Conservation (phyloP, 2,888 invertebrate genomes). For the Apamea sordens region DNA sequence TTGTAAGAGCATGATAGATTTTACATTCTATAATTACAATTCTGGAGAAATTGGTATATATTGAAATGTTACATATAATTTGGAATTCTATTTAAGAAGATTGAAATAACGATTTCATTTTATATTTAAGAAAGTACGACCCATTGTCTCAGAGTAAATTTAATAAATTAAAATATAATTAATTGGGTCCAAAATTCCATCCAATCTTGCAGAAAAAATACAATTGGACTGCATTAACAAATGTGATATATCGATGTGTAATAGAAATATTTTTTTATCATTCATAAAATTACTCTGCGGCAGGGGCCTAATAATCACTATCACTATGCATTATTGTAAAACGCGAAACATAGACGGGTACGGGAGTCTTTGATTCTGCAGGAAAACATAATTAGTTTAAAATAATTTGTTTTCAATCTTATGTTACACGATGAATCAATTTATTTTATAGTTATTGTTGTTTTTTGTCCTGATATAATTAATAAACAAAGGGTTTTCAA, state of each 20-base stretch:
- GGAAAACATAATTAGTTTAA: conserved; percentile 88
- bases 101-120: conserved; percentile 79
- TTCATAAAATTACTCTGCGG: conserved; percentile 84
- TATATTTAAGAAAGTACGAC: conserved; percentile 75
- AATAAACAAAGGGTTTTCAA: conserved; percentile 69
- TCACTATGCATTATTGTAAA: conserved; percentile 70
- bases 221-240: conserved; percentile 84
- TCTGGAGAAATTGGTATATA: conserved; percentile 84
- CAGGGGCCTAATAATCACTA: conserved; percentile 78
- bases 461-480: conserved; percentile 61
- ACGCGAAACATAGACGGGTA: conserved; percentile 87
- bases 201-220: conserved; percentile 84
- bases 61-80: conserved; percentile 84
- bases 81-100: conserved; percentile 82
- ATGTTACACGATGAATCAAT: conserved; percentile 67
- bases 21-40: conserved; percentile 77
- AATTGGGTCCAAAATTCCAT: conserved; percentile 90
- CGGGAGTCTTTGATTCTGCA: conserved; percentile 89
- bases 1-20: conserved; percentile 83
- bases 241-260: conserved; percentile 84
- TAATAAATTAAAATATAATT: conserved; percentile 80
- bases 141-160: conserved; percentile 85
- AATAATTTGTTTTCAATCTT: conserved; percentile 69
- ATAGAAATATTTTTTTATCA: conserved; percentile 83
- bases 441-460: conserved; percentile 69